Conservation (phyloP, 1,140 invertebrate species). For the Aphaenogaster ashmeadi region DNA sequence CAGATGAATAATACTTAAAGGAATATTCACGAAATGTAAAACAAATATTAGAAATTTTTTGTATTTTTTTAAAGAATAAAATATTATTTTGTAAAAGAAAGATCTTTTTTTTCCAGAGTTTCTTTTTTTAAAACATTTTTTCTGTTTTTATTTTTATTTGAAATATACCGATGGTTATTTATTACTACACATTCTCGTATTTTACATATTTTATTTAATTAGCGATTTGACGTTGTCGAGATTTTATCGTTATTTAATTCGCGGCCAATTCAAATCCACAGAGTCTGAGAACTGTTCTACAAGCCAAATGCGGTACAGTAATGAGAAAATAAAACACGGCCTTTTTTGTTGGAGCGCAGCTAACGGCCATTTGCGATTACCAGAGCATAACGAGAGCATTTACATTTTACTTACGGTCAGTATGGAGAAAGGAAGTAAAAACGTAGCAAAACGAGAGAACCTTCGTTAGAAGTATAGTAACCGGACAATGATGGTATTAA, state of each 20-base stretch:
- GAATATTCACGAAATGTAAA: background rate
- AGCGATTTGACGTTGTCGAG: background rate
- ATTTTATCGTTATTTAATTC: slow-evolving; percentile 48
- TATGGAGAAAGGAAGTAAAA: slow-evolving; percentile 15
- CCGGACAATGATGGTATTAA: slow-evolving; percentile 29
- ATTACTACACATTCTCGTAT: background rate
- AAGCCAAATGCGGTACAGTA: slow-evolving; percentile 36
- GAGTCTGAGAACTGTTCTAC: slow-evolving; percentile 7
- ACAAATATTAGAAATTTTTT: background rate
- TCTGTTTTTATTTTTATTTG: background rate
- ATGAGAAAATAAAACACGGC: slow-evolving; percentile 44
- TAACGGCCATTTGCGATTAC: slow-evolving; percentile 48
- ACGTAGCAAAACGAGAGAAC: slow-evolving; percentile 27
- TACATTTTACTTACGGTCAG: slow-evolving; percentile 63
- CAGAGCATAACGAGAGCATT: slow-evolving; percentile 65
- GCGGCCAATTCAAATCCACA: background rate
- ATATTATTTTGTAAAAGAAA: slow-evolving; percentile 4
- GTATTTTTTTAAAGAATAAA: background rate
- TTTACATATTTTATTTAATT: slow-evolving; percentile 19
- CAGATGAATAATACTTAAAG: background rate
- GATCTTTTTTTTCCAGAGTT: background rate
- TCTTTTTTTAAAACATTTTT: background rate
- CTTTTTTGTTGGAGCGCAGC: slow-evolving; percentile 43
- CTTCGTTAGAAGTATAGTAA: slow-evolving; percentile 30
- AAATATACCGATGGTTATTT: slow-evolving; percentile 7